phyloP scores from a whole-genome alignment of 2,113 vertebrate species.

The Callospermophilus lateralis region DNA sequence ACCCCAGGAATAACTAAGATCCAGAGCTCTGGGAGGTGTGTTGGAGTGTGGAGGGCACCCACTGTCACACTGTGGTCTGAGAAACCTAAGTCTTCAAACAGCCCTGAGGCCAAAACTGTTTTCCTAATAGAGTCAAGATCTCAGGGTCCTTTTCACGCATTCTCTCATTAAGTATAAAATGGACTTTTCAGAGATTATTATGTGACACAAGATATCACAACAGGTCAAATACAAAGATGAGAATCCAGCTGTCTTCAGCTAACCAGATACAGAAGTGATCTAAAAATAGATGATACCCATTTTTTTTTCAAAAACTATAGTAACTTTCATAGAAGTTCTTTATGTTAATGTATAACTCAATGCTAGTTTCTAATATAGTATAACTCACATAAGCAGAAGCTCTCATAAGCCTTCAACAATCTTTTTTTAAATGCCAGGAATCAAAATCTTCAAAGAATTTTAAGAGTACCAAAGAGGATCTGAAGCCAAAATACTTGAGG shows the following conservation, averaged over 20 bases:
- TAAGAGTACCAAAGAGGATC: not conserved
- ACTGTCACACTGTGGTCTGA: not conserved
- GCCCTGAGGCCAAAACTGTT: not conserved
- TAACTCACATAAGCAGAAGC: not conserved
- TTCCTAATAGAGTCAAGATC: not conserved
- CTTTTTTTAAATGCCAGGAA: not conserved
- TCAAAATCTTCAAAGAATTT: not conserved
- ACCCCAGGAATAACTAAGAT: not conserved
- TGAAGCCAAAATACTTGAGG: constrained; percentile 15
- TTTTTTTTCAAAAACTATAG: not conserved
- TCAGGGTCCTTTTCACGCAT: not conserved
- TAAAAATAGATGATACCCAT: not conserved
- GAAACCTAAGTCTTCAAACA: not conserved
- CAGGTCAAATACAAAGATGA: not conserved
- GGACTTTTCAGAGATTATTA: constrained; percentile 1
- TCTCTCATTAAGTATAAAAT: not conserved
- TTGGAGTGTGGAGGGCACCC: not conserved
- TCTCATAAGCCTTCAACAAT: not conserved
- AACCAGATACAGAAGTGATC: not conserved
- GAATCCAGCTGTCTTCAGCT: not conserved
- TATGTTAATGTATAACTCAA: not conserved
- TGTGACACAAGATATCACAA: not conserved
- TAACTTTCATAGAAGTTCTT: not conserved
- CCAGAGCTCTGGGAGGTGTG: not conserved
- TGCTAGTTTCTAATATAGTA: constrained; percentile 31